A percentile compares a stretch with the other conserved stretches of the same genome.
Conservation (phyloP, 2,113 vertebrate species). For the Pteropus alecto region DNA sequence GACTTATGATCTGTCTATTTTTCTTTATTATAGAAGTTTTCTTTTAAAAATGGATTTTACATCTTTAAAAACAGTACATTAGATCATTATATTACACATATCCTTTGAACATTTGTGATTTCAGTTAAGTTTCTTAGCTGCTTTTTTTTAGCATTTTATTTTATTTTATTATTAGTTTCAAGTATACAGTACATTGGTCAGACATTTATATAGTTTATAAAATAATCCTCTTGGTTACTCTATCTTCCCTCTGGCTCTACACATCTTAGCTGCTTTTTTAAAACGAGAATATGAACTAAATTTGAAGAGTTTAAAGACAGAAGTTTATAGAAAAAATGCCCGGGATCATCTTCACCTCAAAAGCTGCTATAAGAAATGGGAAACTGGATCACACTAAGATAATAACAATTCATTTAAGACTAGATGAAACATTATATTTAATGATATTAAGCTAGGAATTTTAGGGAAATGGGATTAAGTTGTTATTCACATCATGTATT, state of each 20-base stretch:
- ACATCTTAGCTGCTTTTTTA: background rate
- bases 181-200: no score
- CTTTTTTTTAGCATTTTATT: background rate
- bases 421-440: background rate
- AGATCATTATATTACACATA: background rate
- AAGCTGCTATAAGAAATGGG: background rate
- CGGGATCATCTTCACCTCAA: background rate
- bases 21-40: background rate
- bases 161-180: no score
- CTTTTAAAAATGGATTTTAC: background rate
- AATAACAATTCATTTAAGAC: background rate
- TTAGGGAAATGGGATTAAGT: background rate
- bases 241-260: no score
- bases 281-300: constrained; percentile 1
- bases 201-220: no score
- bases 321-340: background rate
- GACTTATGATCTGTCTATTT: background rate
- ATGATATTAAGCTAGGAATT: background rate
- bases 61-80: background rate
- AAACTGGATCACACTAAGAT: background rate
- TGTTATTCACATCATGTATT: background rate
- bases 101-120: constrained; percentile 5
- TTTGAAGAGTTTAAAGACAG: background rate
- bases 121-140: background rate
- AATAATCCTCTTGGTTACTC: no score